Evolutionary conservation across 1,140 invertebrate genomes (phyloP), one percentile per base, ranked within the genome.

Genomic region (Drosophila eugracilis): DNA sequence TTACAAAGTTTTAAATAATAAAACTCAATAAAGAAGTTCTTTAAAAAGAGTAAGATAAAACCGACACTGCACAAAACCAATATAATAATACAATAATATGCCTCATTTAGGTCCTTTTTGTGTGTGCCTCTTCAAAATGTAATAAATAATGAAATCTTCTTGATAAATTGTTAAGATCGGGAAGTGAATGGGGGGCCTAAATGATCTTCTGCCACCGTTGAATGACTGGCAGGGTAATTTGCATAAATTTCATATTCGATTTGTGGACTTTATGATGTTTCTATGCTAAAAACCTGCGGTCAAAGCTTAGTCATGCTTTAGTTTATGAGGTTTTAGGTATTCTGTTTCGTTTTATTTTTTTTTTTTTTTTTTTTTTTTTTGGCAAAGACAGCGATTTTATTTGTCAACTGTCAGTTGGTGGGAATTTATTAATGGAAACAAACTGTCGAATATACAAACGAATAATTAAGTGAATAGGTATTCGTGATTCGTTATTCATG

Each of bases 161-260:
- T n/a, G 34, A 37, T 48, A 65, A 65, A 65, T 48, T 14, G 24
- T 10, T 21, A 1, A n/a, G 59, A 21, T 30, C 3, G 5, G 19
- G 28, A 12, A 44, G 28, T 24, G 49, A 59, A 59, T 59, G 54
- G 39, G 66, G 4, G 49, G 32, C 15, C 52, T 32, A 69, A 72
- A 72, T 58, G 67, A 60, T 72, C 54, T 73, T 72, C 52, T 77
- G 80, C 83, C 83, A 85, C 78, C 53, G 81, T 74, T 67, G 60
- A 67, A 67, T 67, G 37, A 22, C 22, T 53, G 36, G 47, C 45
- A 21, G 36, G 50, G 48, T 26, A 52, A 75, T 75, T 65, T 66
- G 59, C 72, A 75, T 75, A 75, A 75, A 67, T 57, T 66, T 58
- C 52, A 66, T 57, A 75, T 75, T 58, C 52, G 58, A 74, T 74